Evolutionary conservation across 2,113 vertebrate genomes (phyloP).

Genomic region (Amblyornis subalaris): DNA sequence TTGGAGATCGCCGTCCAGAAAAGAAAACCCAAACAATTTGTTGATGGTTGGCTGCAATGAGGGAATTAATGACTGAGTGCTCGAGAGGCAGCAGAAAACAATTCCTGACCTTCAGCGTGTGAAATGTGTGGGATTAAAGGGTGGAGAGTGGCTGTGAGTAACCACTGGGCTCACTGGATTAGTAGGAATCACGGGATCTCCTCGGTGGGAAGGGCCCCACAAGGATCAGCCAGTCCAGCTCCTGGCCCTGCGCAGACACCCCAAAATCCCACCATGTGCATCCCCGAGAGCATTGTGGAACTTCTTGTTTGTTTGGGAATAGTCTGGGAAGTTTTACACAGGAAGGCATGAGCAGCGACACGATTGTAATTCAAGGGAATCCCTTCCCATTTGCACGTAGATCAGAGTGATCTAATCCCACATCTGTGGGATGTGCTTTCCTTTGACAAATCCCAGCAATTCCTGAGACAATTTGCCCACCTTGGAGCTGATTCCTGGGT

Average conservation of each 20-base stretch:
- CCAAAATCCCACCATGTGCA: background rate
- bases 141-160: background rate
- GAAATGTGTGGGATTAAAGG: background rate
- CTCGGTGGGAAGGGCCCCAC: background rate
- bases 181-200: background rate
- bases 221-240: background rate
- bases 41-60: background rate
- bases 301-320: background rate
- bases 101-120: background rate
- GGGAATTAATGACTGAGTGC: background rate
- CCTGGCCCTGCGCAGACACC: background rate
- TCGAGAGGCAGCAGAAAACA: background rate
- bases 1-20: background rate
- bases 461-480: background rate
- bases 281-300: too few relatives aligned
- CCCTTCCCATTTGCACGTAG: fast-evolving
- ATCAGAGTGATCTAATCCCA: background rate
- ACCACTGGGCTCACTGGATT: background rate
- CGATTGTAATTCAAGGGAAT: background rate
- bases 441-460: background rate
- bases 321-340: background rate
- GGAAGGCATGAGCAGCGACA: too few relatives aligned
- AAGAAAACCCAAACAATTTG: background rate
- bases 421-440: fast-evolving
- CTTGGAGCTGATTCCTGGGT: fast-evolving